A percentile compares a stretch with the other conserved stretches of the same genome.
Conservation (phyloP, 2,113 vertebrate species). For the Menidia beryllina region DNA sequence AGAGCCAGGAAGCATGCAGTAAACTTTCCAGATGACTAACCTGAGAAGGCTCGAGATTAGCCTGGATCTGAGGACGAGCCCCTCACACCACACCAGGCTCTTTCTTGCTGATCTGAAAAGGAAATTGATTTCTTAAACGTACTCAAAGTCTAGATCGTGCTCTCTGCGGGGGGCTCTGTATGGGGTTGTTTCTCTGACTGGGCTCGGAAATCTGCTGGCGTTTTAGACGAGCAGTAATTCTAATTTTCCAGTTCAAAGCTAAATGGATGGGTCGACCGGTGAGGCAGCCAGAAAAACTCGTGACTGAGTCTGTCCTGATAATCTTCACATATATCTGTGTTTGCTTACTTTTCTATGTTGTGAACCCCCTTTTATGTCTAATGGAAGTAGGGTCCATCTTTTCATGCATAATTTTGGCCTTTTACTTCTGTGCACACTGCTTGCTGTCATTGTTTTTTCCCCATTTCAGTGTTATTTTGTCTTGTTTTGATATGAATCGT, state of each 20-base stretch:
- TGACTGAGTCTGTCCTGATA: constrained; percentile 32
- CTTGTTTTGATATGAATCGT: constrained; percentile 57
- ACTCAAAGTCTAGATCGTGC: constrained; percentile 56
- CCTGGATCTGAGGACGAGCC: constrained; percentile 55
- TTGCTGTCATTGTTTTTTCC: constrained; percentile 51
- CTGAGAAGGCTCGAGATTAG: constrained; percentile 73
- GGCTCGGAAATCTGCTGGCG: constrained; percentile 17
- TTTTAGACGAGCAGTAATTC: constrained; percentile 24
- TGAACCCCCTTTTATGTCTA: constrained; percentile 25
- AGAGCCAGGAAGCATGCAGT: constrained; percentile 57
- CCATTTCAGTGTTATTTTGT: constrained; percentile 54
- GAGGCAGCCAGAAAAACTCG: constrained; percentile 34
- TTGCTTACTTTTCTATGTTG: constrained; percentile 42
- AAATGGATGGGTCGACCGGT: constrained; percentile 40
- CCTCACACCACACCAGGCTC: constrained; percentile 59
- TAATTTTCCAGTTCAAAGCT: constrained; percentile 38
- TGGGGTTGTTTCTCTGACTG: constrained; percentile 47
- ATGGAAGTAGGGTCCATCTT: constrained; percentile 10
- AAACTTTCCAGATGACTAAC: constrained; percentile 77
- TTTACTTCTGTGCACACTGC: constrained; percentile 50
- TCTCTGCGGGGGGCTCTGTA: constrained; percentile 41
- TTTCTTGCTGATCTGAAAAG: constrained; percentile 72
- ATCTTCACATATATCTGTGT: constrained; percentile 47
- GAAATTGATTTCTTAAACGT: constrained; percentile 78
- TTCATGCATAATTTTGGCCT: constrained; percentile 11